Conservation (phyloP, 2,888 invertebrate species). For the Anthrax anthrax region DNA sequence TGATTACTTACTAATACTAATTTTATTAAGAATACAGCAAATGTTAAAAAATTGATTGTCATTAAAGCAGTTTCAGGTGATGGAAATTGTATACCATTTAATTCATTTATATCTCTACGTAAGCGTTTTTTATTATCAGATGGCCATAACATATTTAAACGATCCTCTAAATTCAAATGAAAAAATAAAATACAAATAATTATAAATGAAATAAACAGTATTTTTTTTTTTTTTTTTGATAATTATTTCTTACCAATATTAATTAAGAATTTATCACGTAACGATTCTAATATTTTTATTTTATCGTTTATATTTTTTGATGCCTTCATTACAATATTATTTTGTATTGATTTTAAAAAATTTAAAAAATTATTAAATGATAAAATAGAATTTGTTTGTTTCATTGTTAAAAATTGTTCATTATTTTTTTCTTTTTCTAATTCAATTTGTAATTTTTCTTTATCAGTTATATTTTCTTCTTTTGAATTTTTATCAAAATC, state of each 20-base stretch:
- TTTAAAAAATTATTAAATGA: conserved; percentile 26
- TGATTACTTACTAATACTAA: conserved; percentile 61
- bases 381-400: conserved; percentile 15
- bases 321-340: conserved; percentile 23
- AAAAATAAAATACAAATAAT: background rate
- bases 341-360: conserved; percentile 27
- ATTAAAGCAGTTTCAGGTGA: conserved; percentile 67
- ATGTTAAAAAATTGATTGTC: conserved; percentile 71
- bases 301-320: conserved; percentile 25
- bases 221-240: background rate
- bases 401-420: conserved; percentile 1
- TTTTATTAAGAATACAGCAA: conserved; percentile 72
- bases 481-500: background rate
- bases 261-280: conserved; percentile 23
- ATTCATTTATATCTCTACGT: conserved; percentile 27
- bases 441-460: too few species aligned
- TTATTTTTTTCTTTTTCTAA: too few species aligned
- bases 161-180: conserved; percentile 29
- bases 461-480: background rate
- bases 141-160: conserved; percentile 38
- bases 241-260: conserved; percentile 46
- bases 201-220: background rate
- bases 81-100: conserved; percentile 57
- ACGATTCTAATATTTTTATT: background rate
- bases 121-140: conserved; percentile 15